Evolutionary conservation across 2,888 invertebrate species (phyloP), one percentile per base, ranked within the genome.

Genomic region (Fragum whitleyi): DNA sequence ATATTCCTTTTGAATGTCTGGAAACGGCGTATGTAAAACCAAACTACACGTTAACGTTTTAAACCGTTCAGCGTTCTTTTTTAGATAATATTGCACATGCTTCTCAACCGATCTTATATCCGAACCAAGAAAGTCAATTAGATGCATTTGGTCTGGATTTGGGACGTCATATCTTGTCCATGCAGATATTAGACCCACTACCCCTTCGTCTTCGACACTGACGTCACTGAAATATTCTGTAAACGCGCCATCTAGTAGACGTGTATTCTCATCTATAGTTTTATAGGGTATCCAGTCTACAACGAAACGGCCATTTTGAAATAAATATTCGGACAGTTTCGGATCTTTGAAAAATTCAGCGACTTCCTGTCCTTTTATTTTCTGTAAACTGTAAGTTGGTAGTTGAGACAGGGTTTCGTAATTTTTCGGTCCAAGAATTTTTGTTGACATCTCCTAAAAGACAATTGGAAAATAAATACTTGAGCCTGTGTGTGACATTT

Each of bases 211-310:
- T 57, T 57, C 26, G 26, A 26, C 28, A 11, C 7, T 57, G 57
- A 57, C 57, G 57, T 57, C 57, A 26, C 57, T 57, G 57, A 21
- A 57, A 57, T 57, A 57, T 9, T 57, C 28, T 23, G 57, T 57
- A 28, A 21, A 57, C 7, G 28, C 57, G 57, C 57, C 57, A 16
- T 57, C 57, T 9, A 57, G 57, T 28, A 57, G 28, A 6, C 57
- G 28, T 19, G 57, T 26, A 57, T 57, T 57, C 19, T 57, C 16
- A 7, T 57, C 57, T 14, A 26, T 57, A 26, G 57, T 57, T 57
- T 57, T 57, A 28, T 14, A 57, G 3, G 57, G 57, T 28, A 57
- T 14, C 57, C 57, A 57, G 57, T 57, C 57, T 26, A 57, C 57
- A 23, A 57, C 26, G 11, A 57, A 28, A 14, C 57, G 23, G 26